phyloP scores from a whole-genome alignment of 2,113 vertebrate species.

The Pontoporia blainvillei region DNA sequence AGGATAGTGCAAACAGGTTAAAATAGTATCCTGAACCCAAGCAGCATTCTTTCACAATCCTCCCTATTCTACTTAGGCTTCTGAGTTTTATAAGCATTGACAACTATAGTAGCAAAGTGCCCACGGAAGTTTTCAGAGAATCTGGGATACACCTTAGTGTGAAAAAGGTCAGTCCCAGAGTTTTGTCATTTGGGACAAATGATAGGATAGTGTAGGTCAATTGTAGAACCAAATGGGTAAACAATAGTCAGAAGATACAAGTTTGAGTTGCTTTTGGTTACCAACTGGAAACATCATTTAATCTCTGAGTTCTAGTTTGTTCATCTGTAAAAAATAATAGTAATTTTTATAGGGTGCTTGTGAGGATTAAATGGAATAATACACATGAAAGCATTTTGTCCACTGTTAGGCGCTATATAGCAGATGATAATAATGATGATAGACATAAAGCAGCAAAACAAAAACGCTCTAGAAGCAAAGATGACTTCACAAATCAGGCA shows the following conservation, averaged over 20 bases:
- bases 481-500: not conserved
- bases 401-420: fast-evolving
- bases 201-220: not conserved
- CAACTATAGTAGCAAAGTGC: not conserved
- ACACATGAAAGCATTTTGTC: not conserved
- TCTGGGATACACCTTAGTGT: not conserved
- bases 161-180: not conserved
- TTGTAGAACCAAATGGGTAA: not conserved
- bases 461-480: not conserved
- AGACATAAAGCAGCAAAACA: not conserved
- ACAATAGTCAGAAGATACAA: not conserved
- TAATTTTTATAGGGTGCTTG: not conserved
- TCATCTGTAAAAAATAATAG: not conserved
- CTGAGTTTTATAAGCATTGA: not conserved
- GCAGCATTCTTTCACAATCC: not conserved
- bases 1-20: constrained; percentile 16
- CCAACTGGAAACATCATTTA: not conserved
- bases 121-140: not conserved
- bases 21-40: not conserved
- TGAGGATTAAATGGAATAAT: not conserved
- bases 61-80: not conserved
- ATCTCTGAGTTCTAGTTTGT: not conserved
- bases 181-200: not conserved
- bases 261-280: not conserved
- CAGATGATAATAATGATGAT: not conserved